Base-by-base conservation (phyloP, 2,888 invertebrate species). In the Eupithecia inturbata region DNA sequence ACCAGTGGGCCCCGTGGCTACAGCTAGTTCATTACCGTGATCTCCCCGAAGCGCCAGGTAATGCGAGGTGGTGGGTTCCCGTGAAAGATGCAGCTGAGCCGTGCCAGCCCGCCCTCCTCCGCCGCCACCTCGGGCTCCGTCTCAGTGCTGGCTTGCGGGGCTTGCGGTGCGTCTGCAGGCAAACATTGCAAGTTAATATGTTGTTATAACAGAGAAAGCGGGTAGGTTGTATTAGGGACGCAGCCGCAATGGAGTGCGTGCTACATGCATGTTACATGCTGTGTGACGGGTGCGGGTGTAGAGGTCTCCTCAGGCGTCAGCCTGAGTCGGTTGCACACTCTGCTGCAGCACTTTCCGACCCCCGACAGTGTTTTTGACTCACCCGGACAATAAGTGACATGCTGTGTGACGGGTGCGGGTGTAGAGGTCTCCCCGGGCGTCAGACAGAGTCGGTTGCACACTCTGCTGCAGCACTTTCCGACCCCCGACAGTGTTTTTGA, bases 381-480 rank as follows among this genome's bases (percentile, higher is more conserved):
- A 31, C 90, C 87, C 70, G 91, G 87, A 1, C 77, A 77, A 73
- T 84, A 82, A 0, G 86, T 84, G 74, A 85, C 77, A 64, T 53
- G 70, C n/a, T 63, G 69, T 0, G 68, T 36, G 73, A 62, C 70
- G 0, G 82, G 78, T 3, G 82, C 49, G 60, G 84, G 75, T 31
- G 81, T 77, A 72, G 83, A 78, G 69, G 77, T 77, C 28, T 85
- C 89, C 31, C 85, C 89, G 36, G 94, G 92, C 41, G 83, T 83
- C 31, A 89, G 85, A 85, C 98, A 98, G 36, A 96, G 94, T 36
- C 95, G 95, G 62, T 97, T 96, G 88, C 98, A 98, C 69, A 97
- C 97, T 82, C 96, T 96, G 77, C 91, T 90, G 88, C 98, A 99
- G 88, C 98, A 98, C 90, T 98, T 98, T 86, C 96, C 95, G 33